Evolutionary conservation across 2,888 invertebrate genomes (phyloP), one percentile per base, ranked within the genome.

Genomic region (Megalurothrips usitatus): DNA sequence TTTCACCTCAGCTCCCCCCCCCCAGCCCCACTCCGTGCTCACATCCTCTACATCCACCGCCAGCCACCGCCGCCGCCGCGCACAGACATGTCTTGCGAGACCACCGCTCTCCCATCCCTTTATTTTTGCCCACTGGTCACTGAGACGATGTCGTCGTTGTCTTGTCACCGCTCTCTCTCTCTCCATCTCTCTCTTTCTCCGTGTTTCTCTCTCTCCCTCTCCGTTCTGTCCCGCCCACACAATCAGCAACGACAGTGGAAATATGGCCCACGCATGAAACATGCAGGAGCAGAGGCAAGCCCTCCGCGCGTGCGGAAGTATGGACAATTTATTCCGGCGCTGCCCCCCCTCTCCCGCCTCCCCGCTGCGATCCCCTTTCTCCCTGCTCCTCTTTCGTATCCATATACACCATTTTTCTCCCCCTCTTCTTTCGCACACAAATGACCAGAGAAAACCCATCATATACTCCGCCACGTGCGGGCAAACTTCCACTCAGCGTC

Each of bases 211-310:
- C 58, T 14, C 19, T 17, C 17, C 14, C 14, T 26, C 68, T 9
- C 23, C 11, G 68, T 11, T 23, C 68, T 19, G 68, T n/a, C 68
- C 68, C 68, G 68, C 68, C 68, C 68, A 12, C 12, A 75, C 68
- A 75, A 75, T 75, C 68, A 75, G 23, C 68, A 75, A 26, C 10
- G 68, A 26, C 68, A 75, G 23, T 75, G 68, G 68, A 75, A 75
- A 75, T 75, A 75, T 75, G 68, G 68, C 68, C 2, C 34, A 75
- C 68, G 68, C 68, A 75, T 75, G 68, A 75, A 75, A 75, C 68
- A 75, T 75, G 68, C 68, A 75, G 68, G 68, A 75, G 68, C 26
- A 26, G 26, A 26, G 68, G 68, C 11, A 26, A 26, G 58, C 58
- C 58, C 19, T 58, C 58, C 58, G 58, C 58, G 58, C 19, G 34